Conservation (phyloP, 2,888 invertebrate species). For the Aproaerema taeniolella region DNA sequence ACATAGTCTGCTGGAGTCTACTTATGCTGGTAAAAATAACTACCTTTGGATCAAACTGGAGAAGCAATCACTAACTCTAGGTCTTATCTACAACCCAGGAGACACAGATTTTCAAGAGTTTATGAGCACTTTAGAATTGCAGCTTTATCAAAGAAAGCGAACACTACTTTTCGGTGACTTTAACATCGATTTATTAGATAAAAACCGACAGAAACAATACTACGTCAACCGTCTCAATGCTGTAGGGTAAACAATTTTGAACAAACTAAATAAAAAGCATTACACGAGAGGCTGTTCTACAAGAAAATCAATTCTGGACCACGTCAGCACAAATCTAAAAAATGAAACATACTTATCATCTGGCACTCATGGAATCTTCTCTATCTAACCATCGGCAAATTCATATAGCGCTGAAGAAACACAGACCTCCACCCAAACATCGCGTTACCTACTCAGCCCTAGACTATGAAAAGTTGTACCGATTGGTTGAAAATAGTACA, state of each 20-base stretch:
- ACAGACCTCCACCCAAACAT: neutral
- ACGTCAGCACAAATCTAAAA: slow-evolving; percentile 1
- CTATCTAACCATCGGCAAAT: slow-evolving; percentile 5
- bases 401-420: neutral
- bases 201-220: slow-evolving; percentile 7
- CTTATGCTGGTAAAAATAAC: slow-evolving; percentile 21
- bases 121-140: slow-evolving; percentile 15
- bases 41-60: slow-evolving; percentile 23
- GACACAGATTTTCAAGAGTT: slow-evolving; percentile 19
- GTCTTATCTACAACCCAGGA: slow-evolving; percentile 22
- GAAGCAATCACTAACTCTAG: slow-evolving; percentile 18
- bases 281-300: neutral
- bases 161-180: slow-evolving; percentile 21
- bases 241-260: slow-evolving; percentile 17
- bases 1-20: slow-evolving; percentile 13
- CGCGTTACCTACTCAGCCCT: neutral
- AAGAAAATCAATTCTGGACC: slow-evolving; percentile 2
- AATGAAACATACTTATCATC: slow-evolving; percentile 1
- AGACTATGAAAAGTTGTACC: neutral
- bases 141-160: slow-evolving; percentile 17
- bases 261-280: slow-evolving; percentile 4
- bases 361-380: slow-evolving; percentile 2
- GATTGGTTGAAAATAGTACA: neutral
- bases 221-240: slow-evolving; percentile 5
- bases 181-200: slow-evolving; percentile 19